Conservation (phyloP, 2,113 vertebrate genomes). For the Austrofundulus limnaeus region DNA sequence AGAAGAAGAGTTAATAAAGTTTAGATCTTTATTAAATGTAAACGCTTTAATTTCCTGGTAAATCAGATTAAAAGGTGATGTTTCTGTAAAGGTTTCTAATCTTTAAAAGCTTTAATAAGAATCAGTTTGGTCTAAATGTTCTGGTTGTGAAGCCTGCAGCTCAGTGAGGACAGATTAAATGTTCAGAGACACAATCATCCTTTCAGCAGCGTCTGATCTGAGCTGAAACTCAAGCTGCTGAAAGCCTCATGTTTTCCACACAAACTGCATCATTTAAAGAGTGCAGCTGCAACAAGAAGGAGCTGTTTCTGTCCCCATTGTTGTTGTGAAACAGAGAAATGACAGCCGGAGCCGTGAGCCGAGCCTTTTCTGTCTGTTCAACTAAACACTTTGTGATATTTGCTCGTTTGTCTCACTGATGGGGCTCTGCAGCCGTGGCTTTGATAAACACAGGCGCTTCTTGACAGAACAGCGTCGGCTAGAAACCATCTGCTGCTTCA, state of each 20-base stretch:
- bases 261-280: conserved; percentile 18
- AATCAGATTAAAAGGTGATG: too few relatives aligned
- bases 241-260: conserved; percentile 12
- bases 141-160: neutral
- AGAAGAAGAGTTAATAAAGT: too few relatives aligned
- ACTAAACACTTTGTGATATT: conserved; percentile 51
- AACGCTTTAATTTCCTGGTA: too few relatives aligned
- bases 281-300: neutral
- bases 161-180: neutral
- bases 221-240: conserved; percentile 16
- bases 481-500: conserved; percentile 49
- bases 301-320: neutral
- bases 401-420: conserved; percentile 46
- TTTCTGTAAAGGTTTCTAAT: too few relatives aligned
- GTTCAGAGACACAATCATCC: too few relatives aligned
- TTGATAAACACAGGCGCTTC: conserved; percentile 49
- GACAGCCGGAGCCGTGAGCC: conserved; percentile 24
- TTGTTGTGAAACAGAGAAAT: conserved; percentile 21
- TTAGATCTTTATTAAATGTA: too few relatives aligned
- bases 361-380: conserved; percentile 36
- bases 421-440: conserved; percentile 53
- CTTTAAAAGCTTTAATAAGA: too few relatives aligned
- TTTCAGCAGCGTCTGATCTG: conserved; percentile 1
- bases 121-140: too few relatives aligned
- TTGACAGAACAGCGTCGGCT: conserved; percentile 44